Evolutionary conservation across 2,888 invertebrate species (phyloP).

Genomic region (Busseola fusca): DNA sequence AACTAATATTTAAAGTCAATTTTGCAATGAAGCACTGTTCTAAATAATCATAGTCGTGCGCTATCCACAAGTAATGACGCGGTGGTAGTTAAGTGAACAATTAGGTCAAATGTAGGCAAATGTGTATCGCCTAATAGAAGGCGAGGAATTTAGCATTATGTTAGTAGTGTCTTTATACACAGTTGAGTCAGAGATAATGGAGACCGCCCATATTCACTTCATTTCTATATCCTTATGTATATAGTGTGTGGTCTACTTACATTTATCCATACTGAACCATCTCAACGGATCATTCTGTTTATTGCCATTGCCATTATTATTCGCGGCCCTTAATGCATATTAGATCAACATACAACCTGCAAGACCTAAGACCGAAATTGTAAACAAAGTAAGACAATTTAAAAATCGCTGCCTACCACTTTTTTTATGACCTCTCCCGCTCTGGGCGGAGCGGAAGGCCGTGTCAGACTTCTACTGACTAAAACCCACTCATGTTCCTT

Average conservation of each 20-base stretch:
- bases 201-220: conserved; percentile 27
- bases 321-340: no score
- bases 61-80: conserved; percentile 62
- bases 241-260: background rate
- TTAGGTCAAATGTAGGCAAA: conserved; percentile 65
- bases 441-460: no score
- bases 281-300: no score
- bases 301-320: no score
- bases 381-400: background rate
- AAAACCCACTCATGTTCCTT: no score
- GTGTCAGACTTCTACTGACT: no score
- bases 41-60: conserved; percentile 56
- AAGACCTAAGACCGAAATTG: background rate
- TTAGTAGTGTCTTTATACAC: conserved; percentile 43
- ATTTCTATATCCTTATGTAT: background rate
- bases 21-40: conserved; percentile 54
- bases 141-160: conserved; percentile 42
- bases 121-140: conserved; percentile 58
- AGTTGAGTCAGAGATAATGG: conserved; percentile 33
- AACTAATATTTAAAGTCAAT: conserved; percentile 36
- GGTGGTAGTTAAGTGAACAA: conserved; percentile 61
- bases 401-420: no score
- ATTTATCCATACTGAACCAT: background rate
- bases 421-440: no score
- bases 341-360: background rate